Evolutionary conservation across 2,797 vertebrate species (phyloP).

Genomic region (Galagoides demidoff): DNA sequence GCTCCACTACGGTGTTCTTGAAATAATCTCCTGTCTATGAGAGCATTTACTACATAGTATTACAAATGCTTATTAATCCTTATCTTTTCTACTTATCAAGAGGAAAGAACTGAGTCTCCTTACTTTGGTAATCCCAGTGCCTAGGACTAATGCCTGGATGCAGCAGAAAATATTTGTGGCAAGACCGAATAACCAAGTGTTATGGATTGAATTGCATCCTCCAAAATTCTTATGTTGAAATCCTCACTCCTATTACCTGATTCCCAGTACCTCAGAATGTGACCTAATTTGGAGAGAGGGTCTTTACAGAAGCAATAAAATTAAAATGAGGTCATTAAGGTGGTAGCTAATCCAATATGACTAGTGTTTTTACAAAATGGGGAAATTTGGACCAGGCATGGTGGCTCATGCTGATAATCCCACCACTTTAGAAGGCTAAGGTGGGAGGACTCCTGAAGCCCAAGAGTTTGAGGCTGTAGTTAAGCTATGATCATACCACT

Average conservation of each 20-base stretch:
- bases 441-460: background rate
- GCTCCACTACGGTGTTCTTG: background rate
- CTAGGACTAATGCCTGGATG: background rate
- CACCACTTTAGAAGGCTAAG: background rate
- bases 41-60: background rate
- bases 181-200: background rate
- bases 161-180: background rate
- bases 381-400: background rate
- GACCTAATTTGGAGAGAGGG: background rate
- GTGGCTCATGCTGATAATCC: background rate
- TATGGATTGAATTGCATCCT: background rate
- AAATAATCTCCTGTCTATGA: background rate
- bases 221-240: constrained; percentile 21
- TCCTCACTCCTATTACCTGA: background rate
- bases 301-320: background rate
- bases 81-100: constrained; percentile 18
- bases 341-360: background rate
- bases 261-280: background rate
- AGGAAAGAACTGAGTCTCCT: background rate
- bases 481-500: background rate
- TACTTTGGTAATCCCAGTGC: background rate
- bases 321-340: background rate
- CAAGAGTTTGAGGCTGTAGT: background rate
- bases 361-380: background rate
- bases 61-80: background rate